Evolutionary conservation across 1,140 invertebrate genomes (phyloP).

Genomic region (Drosophila teissieri): DNA sequence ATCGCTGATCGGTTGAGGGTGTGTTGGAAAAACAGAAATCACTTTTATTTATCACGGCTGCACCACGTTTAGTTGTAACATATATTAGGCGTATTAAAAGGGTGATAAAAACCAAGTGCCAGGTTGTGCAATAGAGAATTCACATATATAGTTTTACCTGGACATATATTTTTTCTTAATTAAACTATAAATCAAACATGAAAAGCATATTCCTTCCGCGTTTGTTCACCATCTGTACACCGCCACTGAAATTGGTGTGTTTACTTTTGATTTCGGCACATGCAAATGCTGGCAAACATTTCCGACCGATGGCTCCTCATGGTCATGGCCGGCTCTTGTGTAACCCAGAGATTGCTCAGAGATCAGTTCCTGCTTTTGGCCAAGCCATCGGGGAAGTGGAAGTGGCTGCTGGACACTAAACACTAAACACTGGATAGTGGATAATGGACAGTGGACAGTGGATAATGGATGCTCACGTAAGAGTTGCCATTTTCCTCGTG

Average conservation of each 20-base stretch:
- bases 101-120: too few species aligned
- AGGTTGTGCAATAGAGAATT: too few species aligned
- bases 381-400: conserved; percentile 34
- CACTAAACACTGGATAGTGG: not conserved
- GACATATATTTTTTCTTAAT: too few species aligned
- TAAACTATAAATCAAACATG: too few species aligned
- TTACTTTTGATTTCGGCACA: conserved; percentile 21
- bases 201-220: not conserved
- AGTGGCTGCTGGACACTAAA: not conserved
- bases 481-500: conserved; percentile 29
- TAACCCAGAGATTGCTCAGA: conserved; percentile 13
- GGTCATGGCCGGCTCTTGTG: conserved; percentile 53
- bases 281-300: conserved; percentile 25
- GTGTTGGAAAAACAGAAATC: not conserved
- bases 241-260: conserved; percentile 1
- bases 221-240: not conserved
- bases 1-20: conserved; percentile 5
- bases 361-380: conserved; percentile 28
- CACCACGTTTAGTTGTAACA: too few species aligned
- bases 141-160: too few species aligned
- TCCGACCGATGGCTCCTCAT: conserved; percentile 1
- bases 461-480: conserved; percentile 25
- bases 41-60: too few species aligned
- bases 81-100: too few species aligned
- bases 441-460: not conserved